Base-by-base conservation (phyloP, 2,797 vertebrate genomes). In the Cyclopterus lumpus region DNA sequence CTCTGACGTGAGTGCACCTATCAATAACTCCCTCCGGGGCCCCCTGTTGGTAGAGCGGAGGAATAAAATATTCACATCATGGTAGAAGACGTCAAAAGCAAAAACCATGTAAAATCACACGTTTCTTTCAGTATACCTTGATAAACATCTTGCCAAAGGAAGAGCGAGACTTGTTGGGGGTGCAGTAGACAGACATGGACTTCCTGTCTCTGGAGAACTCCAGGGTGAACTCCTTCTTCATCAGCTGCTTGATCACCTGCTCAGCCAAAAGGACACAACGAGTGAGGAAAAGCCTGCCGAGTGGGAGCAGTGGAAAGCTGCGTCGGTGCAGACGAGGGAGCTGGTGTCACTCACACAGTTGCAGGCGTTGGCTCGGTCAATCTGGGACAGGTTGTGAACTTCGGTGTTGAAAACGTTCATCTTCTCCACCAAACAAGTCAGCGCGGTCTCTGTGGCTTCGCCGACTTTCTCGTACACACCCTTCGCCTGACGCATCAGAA, bases 381-480 rank as follows among this genome's bases (percentile, higher is more conserved):
- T 96, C 93, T 95, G 96, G 14, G 97, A 96, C 67, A 99, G 93
- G 62, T 86, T 96, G 82, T 96, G 96, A 79, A 98, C 77, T 16
- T 99, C 97, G 0, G 97, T 99, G 89, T 99, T 97, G 49, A 99
- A 99, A 2, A 98, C 97, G 5, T 99, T 99, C 97, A 99, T 99
- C 89, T 99, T 99, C 90, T 99, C 98, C 67, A 97, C 97, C 86
- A 99, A 93, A 74, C 98, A 99, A 30, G 97, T 98, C 51, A 99
- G 95, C 0, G 98, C 98, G 0, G 98, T 99, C 92, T 99, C 98
- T 0, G 98, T 99, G 71, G 98, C 97, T 90, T 99, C 98, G 1
- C 98, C 98, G 18, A 99, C 98, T 91, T 99, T 99, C 84, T 99
- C 98, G 67, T 95, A 99, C 22, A 98, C 96, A 20, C 97, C 97